Conservation (phyloP, 2,888 invertebrate genomes). For the Hydraecia micacea region DNA sequence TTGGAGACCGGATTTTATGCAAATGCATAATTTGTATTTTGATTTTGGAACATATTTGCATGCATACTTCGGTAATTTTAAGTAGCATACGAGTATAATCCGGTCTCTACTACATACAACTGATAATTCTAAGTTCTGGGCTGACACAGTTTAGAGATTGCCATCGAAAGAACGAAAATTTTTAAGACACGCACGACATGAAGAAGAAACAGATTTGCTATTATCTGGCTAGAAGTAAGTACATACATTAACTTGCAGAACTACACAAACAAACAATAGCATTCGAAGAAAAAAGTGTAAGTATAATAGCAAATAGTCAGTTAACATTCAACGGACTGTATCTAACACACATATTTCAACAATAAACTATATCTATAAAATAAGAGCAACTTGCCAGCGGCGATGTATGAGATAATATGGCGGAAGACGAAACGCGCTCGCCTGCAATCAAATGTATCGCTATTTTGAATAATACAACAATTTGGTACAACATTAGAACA, state of each 20-base stretch:
- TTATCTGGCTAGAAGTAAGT: neutral
- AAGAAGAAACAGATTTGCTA: slow-evolving; percentile 1
- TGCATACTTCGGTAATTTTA: too few species aligned
- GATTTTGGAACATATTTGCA: too few species aligned
- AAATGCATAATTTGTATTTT: neutral
- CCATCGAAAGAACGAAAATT: neutral
- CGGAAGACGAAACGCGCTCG: slow-evolving; percentile 68
- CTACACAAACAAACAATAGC: slow-evolving; percentile 47
- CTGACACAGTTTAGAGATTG: neutral
- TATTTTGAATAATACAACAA: slow-evolving; percentile 71
- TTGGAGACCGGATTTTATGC: neutral
- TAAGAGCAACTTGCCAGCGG: slow-evolving; percentile 72
- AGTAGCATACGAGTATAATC: too few species aligned
- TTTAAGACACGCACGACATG: neutral
- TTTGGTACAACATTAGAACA: slow-evolving; percentile 59
- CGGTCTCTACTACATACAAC: too few species aligned
- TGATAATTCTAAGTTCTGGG: slow-evolving; percentile 7
- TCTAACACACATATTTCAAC: slow-evolving; percentile 64
- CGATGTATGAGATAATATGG: slow-evolving; percentile 67
- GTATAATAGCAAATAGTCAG: slow-evolving; percentile 58
- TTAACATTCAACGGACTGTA: slow-evolving; percentile 65
- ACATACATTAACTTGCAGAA: neutral
- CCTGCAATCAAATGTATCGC: slow-evolving; percentile 68
- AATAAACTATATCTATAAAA: slow-evolving; percentile 67
- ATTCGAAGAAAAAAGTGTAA: slow-evolving; percentile 58